phyloP scores from a whole-genome alignment of 2,888 invertebrate genomes.

The Strigamia crassipes region DNA sequence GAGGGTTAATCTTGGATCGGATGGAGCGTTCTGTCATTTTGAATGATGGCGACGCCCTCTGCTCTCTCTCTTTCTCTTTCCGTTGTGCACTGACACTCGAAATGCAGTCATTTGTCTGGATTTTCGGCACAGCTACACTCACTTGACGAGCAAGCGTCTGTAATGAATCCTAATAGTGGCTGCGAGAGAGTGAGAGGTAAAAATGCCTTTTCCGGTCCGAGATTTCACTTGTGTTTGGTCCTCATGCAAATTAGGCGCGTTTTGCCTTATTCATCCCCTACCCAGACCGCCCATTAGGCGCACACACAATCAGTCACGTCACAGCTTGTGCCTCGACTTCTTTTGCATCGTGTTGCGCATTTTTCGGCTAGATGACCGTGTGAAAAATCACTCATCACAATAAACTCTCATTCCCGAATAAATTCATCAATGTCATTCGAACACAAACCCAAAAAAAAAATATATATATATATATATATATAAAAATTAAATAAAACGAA shows the following conservation, averaged over 20 bases:
- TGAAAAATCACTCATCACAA: conserved; percentile 44
- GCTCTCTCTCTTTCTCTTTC: neutral
- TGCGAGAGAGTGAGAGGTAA: neutral
- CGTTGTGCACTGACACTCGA: conserved; percentile 41
- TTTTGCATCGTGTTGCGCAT: conserved; percentile 38
- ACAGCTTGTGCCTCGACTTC: conserved; percentile 38
- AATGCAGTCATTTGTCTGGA: conserved; percentile 47
- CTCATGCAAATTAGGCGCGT: conserved; percentile 45
- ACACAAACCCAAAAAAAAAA: neutral
- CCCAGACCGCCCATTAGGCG: conserved; percentile 39
- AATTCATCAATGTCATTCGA: conserved; percentile 14
- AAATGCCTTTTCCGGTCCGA: conserved; percentile 43
- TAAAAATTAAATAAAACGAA: neutral
- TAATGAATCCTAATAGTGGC: conserved; percentile 46
- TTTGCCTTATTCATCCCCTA: conserved; percentile 29
- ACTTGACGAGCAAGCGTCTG: conserved; percentile 19
- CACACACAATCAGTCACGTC: conserved; percentile 43
- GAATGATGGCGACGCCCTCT: conserved; percentile 42
- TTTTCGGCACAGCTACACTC: conserved; percentile 45
- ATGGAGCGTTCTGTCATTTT: conserved; percentile 37
- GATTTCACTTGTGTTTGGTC: conserved; percentile 28
- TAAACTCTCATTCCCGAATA: conserved; percentile 1
- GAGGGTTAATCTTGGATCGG: neutral
- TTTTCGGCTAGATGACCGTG: conserved; percentile 32
- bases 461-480: too few relatives aligned